Conservation (phyloP, 2,797 vertebrate species). For the Luscinia luscinia region DNA sequence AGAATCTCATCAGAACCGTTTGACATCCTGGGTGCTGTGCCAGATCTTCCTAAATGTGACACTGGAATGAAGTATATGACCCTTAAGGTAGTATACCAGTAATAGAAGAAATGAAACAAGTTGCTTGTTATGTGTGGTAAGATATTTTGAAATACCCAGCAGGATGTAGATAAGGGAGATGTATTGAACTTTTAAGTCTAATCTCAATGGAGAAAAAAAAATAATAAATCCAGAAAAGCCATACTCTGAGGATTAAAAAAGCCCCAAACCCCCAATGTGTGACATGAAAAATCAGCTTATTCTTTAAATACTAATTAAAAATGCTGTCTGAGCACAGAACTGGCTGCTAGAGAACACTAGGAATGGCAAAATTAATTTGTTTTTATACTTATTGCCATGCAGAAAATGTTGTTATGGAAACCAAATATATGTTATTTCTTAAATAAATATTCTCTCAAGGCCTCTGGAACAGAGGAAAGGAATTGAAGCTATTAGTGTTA, state of each 20-base stretch:
- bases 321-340: background rate
- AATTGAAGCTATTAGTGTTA: background rate
- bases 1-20: background rate
- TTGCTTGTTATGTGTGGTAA: accelerated
- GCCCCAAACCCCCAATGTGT: background rate
- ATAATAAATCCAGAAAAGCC: background rate
- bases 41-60: background rate
- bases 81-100: background rate
- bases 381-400: background rate
- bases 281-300: background rate
- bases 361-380: background rate
- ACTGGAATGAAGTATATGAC: background rate
- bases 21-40: background rate
- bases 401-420: slow-evolving; percentile 24
- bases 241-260: background rate
- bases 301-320: slow-evolving; percentile 1
- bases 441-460: background rate
- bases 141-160: background rate
- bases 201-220: background rate
- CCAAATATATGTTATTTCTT: slow-evolving; percentile 1
- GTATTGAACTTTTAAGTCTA: background rate
- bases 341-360: background rate
- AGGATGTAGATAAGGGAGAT: background rate
- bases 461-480: background rate
- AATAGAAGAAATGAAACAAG: background rate